Percentiles rank a stretch among this genome's conserved stretches.
These are phyloP conservation scores for Magallana ariakensis DNA, from an alignment of 1,140 invertebrate genomes.

Conservation along the genomic window DNA sequence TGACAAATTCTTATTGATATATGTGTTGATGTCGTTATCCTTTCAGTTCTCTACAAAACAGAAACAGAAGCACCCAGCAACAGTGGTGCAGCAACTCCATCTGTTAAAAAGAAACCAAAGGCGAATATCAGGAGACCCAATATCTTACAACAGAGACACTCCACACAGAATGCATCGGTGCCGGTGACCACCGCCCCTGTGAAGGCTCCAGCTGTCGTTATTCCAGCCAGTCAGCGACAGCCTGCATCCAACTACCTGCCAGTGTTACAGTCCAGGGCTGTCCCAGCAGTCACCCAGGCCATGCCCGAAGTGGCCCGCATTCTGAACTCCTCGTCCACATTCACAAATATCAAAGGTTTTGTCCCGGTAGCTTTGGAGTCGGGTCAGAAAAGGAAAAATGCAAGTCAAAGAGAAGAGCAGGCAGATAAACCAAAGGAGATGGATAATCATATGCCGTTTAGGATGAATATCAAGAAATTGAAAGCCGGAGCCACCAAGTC, in stretches of 20 bases:
- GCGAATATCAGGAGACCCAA: background rate
- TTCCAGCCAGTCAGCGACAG: background rate
- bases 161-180: background rate
- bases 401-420: background rate
- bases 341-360: background rate
- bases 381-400: background rate
- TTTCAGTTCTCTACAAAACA: constrained; percentile 2
- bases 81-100: background rate
- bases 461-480: constrained; percentile 18
- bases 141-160: background rate
- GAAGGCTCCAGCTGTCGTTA: background rate
- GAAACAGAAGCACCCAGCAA: background rate
- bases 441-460: background rate
- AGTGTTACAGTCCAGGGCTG: background rate
- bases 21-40: too few relatives aligned
- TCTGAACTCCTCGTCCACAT: background rate
- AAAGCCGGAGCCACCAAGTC: constrained; percentile 1
- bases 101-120: background rate
- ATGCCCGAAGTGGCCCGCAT: constrained; percentile 1
- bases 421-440: background rate
- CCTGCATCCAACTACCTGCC: background rate
- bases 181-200: background rate
- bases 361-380: background rate
- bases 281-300: background rate
- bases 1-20: too few relatives aligned